Conservation (phyloP, 2,888 invertebrate species). For the Parnassius apollo region DNA sequence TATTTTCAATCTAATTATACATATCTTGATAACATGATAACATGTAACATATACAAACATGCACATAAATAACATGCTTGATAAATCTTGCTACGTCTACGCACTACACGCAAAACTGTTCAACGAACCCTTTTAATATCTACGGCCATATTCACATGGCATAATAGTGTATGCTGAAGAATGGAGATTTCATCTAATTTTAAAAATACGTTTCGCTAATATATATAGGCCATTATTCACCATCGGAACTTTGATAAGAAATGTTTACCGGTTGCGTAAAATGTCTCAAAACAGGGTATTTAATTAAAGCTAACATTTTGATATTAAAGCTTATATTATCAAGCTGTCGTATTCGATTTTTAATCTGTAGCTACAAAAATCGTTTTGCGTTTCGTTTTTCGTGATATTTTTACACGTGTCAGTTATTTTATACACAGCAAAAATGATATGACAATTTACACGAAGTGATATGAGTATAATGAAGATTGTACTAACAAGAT, state of each 20-base stretch:
- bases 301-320: conserved; percentile 49
- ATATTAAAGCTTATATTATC: conserved; percentile 56
- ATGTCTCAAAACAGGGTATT: conserved; percentile 52
- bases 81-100: conserved; percentile 71
- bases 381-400: conserved; percentile 51
- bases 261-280: conserved; percentile 41
- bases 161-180: conserved; percentile 49
- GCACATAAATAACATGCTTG: conserved; percentile 67
- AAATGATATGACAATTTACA: conserved; percentile 79
- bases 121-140: conserved; percentile 61
- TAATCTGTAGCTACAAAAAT: conserved; percentile 33
- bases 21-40: conserved; percentile 69
- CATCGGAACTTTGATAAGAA: conserved; percentile 19
- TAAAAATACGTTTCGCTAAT: conserved; percentile 58
- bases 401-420: conserved; percentile 64
- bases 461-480: conserved; percentile 76
- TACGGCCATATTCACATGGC: conserved; percentile 61
- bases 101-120: conserved; percentile 66
- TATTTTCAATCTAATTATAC: conserved; percentile 67
- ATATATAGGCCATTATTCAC: conserved; percentile 61
- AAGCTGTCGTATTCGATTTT: conserved; percentile 34
- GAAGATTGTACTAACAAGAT: conserved; percentile 78
- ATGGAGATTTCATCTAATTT: conserved; percentile 54
- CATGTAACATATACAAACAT: conserved; percentile 66
- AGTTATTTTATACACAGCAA: conserved; percentile 64